These are phyloP conservation scores for Mellilla xanthometata DNA, from an alignment of 2,888 invertebrate genomes.

Conservation along the genomic window DNA sequence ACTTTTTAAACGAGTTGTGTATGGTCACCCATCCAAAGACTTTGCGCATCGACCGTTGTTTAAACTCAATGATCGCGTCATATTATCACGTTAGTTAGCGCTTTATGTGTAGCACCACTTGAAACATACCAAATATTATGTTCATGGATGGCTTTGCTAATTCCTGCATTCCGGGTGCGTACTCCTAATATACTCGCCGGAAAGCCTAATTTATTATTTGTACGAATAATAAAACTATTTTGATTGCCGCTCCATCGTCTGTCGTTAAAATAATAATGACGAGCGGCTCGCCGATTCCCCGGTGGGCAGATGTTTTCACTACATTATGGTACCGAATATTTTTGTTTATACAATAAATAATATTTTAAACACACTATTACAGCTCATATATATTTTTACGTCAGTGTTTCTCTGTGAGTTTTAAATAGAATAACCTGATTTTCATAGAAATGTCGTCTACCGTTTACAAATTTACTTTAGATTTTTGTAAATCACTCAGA, in stretches of 20 bases:
- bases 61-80: no score
- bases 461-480: no score
- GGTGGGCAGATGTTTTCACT: conserved; percentile 30
- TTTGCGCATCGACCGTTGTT: no score
- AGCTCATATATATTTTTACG: conserved; percentile 36
- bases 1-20: no score
- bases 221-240: conserved; percentile 49
- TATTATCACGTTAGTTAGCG: no score
- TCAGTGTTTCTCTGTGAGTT: conserved; percentile 35
- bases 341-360: conserved; percentile 51
- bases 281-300: conserved; percentile 29
- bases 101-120: no score
- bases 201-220: conserved; percentile 51
- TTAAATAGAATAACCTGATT: conserved; percentile 45
- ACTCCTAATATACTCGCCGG: conserved; percentile 40
- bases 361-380: conserved; percentile 46
- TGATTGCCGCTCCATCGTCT: conserved; percentile 36
- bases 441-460: conserved; percentile 20
- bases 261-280: conserved; percentile 51
- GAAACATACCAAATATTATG: no score
- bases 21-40: no score
- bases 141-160: conserved; percentile 29
- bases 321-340: conserved; percentile 25
- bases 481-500: no score
- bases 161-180: conserved; percentile 40